These are phyloP conservation scores for Sebastes cheni DNA, from an alignment of 2,797 vertebrate genomes.

Conservation along the genomic window DNA sequence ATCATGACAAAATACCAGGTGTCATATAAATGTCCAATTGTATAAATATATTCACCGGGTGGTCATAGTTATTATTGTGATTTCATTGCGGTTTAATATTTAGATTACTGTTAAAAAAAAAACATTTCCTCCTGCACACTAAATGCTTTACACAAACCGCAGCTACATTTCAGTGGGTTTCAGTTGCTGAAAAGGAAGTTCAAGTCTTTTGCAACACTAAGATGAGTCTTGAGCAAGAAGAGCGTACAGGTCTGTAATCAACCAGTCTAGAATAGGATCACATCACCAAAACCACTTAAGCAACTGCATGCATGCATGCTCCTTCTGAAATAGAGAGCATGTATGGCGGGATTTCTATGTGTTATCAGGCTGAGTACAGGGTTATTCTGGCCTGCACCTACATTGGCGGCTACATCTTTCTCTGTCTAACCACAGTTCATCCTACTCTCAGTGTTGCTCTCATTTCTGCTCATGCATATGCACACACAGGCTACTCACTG, in stretches of 20 bases:
- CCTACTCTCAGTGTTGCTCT: not conserved
- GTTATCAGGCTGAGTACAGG: not conserved
- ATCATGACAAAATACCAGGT: not conserved
- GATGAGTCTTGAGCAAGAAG: not conserved
- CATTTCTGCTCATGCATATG: not conserved
- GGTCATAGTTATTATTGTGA: not conserved
- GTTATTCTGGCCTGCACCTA: not conserved
- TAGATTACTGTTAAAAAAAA: not conserved
- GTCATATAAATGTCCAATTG: not conserved
- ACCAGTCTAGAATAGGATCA: not conserved
- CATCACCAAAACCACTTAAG: conserved; percentile 12
- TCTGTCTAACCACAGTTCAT: not conserved
- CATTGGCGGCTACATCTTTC: not conserved
- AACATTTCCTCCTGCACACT: not conserved
- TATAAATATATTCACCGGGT: no score
- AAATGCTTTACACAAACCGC: conserved; percentile 22
- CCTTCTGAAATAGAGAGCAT: not conserved
- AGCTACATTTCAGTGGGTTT: conserved; percentile 20
- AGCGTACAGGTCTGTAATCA: not conserved
- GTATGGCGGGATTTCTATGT: not conserved
- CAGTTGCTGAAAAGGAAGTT: conserved; percentile 34
- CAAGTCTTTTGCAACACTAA: not conserved
- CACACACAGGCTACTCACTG: conserved; percentile 84
- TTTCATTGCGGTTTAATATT: not conserved
- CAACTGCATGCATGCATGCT: not conserved